A percentile compares a stretch with the other conserved stretches of the same genome.
phyloP scores from a whole-genome alignment of 2,888 invertebrate genomes.

The Cataglyphis rosenhaueri region DNA sequence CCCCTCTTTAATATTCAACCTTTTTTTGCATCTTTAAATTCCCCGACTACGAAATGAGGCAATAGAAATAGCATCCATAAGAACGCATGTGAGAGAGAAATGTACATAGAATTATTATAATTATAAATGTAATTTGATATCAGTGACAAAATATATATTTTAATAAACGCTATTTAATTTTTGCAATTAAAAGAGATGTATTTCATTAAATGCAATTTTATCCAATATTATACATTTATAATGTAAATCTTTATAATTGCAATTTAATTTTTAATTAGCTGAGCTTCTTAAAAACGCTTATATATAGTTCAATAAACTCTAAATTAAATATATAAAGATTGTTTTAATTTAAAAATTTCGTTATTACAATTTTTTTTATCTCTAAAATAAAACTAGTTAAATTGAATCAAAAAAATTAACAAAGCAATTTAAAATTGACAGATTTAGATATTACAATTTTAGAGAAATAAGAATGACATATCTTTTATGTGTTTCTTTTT shows the following conservation, averaged over 20 bases:
- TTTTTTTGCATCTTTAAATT: constrained; percentile 23
- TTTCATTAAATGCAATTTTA: constrained; percentile 5
- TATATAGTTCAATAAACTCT: background rate
- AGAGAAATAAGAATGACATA: too few relatives aligned
- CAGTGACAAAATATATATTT: background rate
- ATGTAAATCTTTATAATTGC: background rate
- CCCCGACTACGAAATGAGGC: constrained; percentile 8
- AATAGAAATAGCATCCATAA: constrained; percentile 15
- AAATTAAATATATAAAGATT: background rate
- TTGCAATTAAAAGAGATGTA: background rate
- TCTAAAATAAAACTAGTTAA: background rate
- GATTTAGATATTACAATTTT: too few relatives aligned
- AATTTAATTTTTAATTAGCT: constrained; percentile 27
- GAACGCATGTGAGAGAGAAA: background rate
- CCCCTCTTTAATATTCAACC: constrained; percentile 30
- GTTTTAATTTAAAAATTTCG: background rate
- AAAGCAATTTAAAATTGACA: background rate
- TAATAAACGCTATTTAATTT: constrained; percentile 23
- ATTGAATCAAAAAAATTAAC: background rate
- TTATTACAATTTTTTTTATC: background rate
- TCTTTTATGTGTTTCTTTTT: too few relatives aligned
- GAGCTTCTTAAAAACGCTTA: background rate
- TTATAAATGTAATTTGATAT: constrained; percentile 25
- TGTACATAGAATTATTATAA: constrained; percentile 4
- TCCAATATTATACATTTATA: background rate